phyloP scores from a whole-genome alignment of 2,888 invertebrate genomes.

The Eudemis profundana region DNA sequence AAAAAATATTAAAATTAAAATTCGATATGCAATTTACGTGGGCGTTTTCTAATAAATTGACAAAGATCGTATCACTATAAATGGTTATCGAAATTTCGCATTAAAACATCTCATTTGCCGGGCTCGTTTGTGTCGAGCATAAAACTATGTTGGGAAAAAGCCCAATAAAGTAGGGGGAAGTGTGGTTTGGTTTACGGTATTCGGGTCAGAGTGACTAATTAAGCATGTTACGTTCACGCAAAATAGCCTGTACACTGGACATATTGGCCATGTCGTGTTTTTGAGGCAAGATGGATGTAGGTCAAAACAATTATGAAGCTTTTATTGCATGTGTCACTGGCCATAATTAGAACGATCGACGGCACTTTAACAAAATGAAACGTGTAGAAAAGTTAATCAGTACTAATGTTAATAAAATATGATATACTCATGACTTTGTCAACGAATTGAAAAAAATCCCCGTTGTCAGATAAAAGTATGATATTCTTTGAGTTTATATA shows the following conservation, averaged over 20 bases:
- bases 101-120: slow-evolving; percentile 21
- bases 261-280: slow-evolving; percentile 52
- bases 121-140: background rate
- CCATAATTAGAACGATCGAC: slow-evolving; percentile 21
- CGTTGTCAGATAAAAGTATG: no score
- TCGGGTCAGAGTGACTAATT: slow-evolving; percentile 68
- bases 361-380: no score
- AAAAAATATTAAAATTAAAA: slow-evolving; percentile 13
- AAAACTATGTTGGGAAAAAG: slow-evolving; percentile 5
- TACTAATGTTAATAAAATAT: no score
- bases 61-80: slow-evolving; percentile 22
- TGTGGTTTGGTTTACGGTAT: slow-evolving; percentile 50
- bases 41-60: slow-evolving; percentile 32
- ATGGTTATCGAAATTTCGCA: slow-evolving; percentile 25
- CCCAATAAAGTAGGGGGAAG: slow-evolving; percentile 13
- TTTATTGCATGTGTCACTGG: slow-evolving; percentile 28
- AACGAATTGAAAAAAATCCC: no score
- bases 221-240: slow-evolving; percentile 63
- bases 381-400: background rate
- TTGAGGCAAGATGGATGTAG: slow-evolving; percentile 18
- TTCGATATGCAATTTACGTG: slow-evolving; percentile 30
- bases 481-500: no score
- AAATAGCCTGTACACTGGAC: slow-evolving; percentile 57
- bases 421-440: no score
- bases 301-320: slow-evolving; percentile 28